Evolutionary conservation across 30 jellyfish, hydroid and myxozoan species (phyloP), one percentile per base, ranked within the genome.

Genomic region (Calvadosia cruxmelitensis): DNA sequence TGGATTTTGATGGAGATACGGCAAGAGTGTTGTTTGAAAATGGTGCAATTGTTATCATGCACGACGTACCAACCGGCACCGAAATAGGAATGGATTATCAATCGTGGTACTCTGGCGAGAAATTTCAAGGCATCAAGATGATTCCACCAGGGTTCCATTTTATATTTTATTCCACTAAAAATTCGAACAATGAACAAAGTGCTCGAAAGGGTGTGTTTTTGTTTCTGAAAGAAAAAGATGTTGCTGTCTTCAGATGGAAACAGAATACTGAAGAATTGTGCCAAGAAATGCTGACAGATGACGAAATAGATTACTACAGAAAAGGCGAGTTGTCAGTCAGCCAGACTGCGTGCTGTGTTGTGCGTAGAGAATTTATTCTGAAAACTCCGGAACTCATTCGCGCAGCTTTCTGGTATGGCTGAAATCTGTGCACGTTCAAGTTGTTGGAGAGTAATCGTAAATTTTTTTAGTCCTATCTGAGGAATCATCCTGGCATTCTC

Each of bases 1-100:
- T n/a, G n/a, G n/a, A n/a, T 10, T 5, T 42, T 10, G 57, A 42
- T 42, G 57, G 20, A 42, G 20, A 42, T 5, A 42, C 57, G 20
- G 57, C 57, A 42, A 42, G 20, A 20, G 20, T 42, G 10, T 42
- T 42, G 20, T 42, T 42, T 42, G 62, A 49, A 5, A 75, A 75
- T 49, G 82, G 82, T 52, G 49, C 70, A n/a, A 26, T 79, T 2
- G 31, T 79, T 33, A 28, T 87, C 24, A 42, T 42, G 15, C 82
- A 71, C n/a, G 68, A 77, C 36, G 53, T 77, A 27, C 98, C 95
- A 0, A 35, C 70, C 1, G 93, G 95, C 13, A 67, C 91, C 1
- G 98, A 81, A 66, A 51, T 89, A 52, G 98, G 98, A 30, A 89
- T 89, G 49, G 95, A 89, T 63, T 89, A 81, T 67, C 86, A 78